Base-by-base conservation (phyloP, 2,797 vertebrate species). In the Sebastes iracundus region DNA sequence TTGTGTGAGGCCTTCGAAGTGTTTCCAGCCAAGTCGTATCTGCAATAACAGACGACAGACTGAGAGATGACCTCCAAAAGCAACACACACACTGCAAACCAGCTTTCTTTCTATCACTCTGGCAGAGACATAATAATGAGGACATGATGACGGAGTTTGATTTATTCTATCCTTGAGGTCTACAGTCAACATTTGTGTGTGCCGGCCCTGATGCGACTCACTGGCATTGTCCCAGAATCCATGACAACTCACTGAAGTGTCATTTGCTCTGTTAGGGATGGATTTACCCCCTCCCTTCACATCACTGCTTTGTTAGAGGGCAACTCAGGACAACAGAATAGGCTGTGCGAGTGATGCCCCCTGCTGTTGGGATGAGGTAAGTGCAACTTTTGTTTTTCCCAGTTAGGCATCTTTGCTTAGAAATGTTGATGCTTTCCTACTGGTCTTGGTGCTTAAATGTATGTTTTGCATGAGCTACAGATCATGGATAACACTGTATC, bases 271-370 rank as follows among this genome's bases (percentile, higher is more conserved):
- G 64, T 83, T 53, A 61, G 46, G 58, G 38, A 60, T 79, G 25
- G 66, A 56, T 66, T 71, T 49, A 32, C 7, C 62, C 11, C 69
- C 18, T 73, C 62, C 69, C 13, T 38, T 18, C 22, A 22, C 72
- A 72, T 74, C 69, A 56, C 49, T 78, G 60, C 56, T 60, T 63
- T 28, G 66, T 77, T 7, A 52, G 30, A 67, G 90, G 87, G 74
- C 83, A 84, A 70, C 8, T 81, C 56, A 87, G 88, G 88, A 93
- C 88, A 94, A 83, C 2, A 30, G 38, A 49, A 59, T 85, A 81
- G 65, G 2, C 65, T 82, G 28, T 60, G 60, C 23, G 25, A 67
- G 61, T 69, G 61, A 70, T 28, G 90, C 62, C 89, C 35, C 84
- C 94, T 93, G 77, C 77, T 94, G 95, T 88, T 67, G 2, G 38